Conservation (phyloP, 2,113 vertebrate species). For the Tringa solitaria region DNA sequence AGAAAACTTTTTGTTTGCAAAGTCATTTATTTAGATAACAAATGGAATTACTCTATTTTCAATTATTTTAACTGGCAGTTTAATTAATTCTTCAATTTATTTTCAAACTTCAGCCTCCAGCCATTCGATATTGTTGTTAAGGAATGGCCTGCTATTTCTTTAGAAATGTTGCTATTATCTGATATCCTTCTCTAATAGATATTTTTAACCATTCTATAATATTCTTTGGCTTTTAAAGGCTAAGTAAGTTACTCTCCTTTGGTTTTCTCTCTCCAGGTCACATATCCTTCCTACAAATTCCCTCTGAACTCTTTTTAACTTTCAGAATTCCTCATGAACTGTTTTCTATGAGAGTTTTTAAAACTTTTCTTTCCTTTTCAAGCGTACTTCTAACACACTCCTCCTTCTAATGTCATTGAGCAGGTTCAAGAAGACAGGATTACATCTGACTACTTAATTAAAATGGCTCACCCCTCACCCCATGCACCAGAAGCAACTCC, state of each 20-base stretch:
- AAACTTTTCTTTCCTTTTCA: constrained; percentile 13
- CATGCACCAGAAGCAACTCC: background rate
- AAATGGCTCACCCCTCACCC: background rate
- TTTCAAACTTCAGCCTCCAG: background rate
- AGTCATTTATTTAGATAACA: constrained; percentile 31
- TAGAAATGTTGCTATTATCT: background rate
- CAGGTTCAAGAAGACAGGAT: constrained; percentile 5
- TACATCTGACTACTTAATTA: constrained; percentile 2
- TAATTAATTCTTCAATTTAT: constrained; percentile 58
- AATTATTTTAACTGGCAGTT: constrained; percentile 14
- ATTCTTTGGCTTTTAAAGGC: background rate
- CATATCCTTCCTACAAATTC: background rate
- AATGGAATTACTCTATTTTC: background rate
- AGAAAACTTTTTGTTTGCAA: background rate
- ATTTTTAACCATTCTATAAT: background rate
- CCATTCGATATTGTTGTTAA: background rate
- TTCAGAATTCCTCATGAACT: background rate
- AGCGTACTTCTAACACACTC: background rate
- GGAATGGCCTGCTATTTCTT: background rate
- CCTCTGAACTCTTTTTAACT: background rate
- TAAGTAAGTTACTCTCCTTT: background rate
- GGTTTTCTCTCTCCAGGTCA: background rate
- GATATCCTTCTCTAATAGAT: background rate
- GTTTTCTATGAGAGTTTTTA: background rate
- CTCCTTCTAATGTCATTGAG: background rate